These are phyloP conservation scores for Cairina moschata DNA, from an alignment of 2,113 vertebrate species.

Conservation along the genomic window DNA sequence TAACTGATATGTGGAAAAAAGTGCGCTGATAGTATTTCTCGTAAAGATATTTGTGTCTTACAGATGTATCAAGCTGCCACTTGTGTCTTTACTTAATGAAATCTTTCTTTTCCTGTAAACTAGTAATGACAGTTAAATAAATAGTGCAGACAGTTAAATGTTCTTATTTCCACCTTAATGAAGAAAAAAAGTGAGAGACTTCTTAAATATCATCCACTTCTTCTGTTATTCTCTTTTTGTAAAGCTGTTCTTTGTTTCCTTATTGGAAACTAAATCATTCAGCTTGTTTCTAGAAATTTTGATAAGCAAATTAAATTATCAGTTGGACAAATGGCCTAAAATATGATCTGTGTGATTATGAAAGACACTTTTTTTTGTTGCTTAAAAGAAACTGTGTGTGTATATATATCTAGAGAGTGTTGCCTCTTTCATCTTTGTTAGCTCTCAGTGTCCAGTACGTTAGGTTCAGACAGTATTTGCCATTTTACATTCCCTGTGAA, in stretches of 20 bases:
- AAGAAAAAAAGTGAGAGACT: background rate
- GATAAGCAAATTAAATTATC: background rate
- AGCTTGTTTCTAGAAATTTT: background rate
- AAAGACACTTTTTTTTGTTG: background rate
- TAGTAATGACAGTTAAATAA: fast-evolving
- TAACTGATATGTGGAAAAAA: background rate
- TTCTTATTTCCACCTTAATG: background rate
- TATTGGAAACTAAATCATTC: background rate
- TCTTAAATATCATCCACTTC: background rate
- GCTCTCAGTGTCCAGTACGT: background rate
- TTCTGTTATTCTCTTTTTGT: background rate
- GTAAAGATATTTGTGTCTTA: background rate
- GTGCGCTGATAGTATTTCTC: background rate
- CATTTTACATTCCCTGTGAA: background rate
- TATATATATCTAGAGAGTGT: too few species aligned
- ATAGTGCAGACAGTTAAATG: background rate
- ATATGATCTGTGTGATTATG: background rate
- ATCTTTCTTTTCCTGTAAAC: background rate
- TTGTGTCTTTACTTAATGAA: background rate
- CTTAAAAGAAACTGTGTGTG: background rate
- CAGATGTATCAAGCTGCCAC: background rate
- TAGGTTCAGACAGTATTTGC: background rate
- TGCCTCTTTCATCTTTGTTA: background rate
- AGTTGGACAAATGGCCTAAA: background rate
- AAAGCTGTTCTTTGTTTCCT: background rate